phyloP scores from a whole-genome alignment of 2,888 invertebrate genomes.

The Aelia acuminata region DNA sequence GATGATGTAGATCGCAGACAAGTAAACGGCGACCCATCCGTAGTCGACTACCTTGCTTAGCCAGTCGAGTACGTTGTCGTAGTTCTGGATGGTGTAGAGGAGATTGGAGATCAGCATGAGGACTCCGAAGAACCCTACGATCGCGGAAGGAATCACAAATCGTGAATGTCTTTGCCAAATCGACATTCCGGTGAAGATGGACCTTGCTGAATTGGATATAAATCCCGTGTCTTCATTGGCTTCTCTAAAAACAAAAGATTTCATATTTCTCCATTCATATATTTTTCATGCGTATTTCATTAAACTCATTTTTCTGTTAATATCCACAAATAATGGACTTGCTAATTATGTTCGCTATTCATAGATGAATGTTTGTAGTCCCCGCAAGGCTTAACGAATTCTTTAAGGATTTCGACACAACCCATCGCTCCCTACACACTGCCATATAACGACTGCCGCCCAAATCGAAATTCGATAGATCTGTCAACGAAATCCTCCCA shows the following conservation, averaged over 20 bases:
- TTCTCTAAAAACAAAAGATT: not conserved
- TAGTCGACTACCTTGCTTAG: constrained; percentile 3
- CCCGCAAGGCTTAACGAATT: no score
- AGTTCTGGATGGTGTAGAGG: not conserved
- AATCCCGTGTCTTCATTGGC: not conserved
- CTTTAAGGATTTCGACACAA: no score
- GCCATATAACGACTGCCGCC: no score
- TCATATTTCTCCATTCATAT: no score
- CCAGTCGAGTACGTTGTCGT: not conserved
- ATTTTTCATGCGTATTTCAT: no score
- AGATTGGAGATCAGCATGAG: not conserved
- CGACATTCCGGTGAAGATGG: not conserved
- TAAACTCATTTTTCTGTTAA: no score
- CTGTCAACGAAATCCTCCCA: no score
- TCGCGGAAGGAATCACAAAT: not conserved
- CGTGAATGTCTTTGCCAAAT: not conserved
- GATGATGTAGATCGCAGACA: not conserved
- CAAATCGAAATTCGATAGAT: no score
- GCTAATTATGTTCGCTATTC: no score
- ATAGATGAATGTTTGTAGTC: no score
- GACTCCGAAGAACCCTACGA: not conserved
- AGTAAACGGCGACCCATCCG: not conserved
- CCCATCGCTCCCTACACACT: no score
- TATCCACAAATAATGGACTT: no score
- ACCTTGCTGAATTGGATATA: not conserved